These are phyloP conservation scores for Lampris megalopsis DNA, from an alignment of 2,113 vertebrate species.

Conservation along the genomic window DNA sequence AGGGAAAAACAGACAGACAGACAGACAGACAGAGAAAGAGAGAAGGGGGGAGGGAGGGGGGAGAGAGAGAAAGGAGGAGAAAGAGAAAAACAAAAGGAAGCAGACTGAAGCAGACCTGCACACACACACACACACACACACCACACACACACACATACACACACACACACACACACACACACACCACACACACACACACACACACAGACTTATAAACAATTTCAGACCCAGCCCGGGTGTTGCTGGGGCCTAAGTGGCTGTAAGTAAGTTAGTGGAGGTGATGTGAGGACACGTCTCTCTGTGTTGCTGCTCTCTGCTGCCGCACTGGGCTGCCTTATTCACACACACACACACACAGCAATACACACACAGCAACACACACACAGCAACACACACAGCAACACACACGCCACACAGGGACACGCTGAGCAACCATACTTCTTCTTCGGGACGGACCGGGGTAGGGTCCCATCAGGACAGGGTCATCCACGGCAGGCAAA, in stretches of 20 bases:
- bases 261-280: constrained; percentile 54
- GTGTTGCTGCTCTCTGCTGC: constrained; percentile 46
- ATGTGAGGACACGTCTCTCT: constrained; percentile 57
- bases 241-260: constrained; percentile 24
- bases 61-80: neutral
- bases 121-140: no score
- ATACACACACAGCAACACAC: no score
- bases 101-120: no score
- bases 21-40: neutral
- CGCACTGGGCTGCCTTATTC: constrained; percentile 52
- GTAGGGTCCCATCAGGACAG: no score
- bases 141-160: no score
- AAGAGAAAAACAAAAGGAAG: no score
- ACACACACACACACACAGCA: neutral
- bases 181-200: neutral
- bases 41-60: neutral
- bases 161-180: neutral
- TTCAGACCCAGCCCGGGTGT: neutral
- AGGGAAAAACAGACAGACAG: neutral
- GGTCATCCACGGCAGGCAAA: no score
- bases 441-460: no score
- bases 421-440: no score
- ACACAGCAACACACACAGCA: no score
- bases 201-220: constrained; percentile 31
- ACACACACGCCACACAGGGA: no score